phyloP scores from a whole-genome alignment of 2,888 invertebrate genomes.

The Lasius platythorax region DNA sequence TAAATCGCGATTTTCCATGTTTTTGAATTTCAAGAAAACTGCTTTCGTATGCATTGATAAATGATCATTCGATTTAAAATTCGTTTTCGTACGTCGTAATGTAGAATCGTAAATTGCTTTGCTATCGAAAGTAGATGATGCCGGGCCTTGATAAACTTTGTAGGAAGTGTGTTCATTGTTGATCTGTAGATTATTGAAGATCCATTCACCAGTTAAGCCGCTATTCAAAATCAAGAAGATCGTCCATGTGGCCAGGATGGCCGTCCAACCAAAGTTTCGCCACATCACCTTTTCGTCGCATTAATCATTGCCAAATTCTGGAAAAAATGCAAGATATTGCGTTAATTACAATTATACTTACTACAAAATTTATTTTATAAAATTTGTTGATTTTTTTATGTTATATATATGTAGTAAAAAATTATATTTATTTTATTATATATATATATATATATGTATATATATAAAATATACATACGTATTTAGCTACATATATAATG shows the following conservation, averaged over 20 bases:
- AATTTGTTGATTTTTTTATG: neutral
- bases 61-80: constrained; percentile 13
- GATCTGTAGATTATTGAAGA: constrained; percentile 36
- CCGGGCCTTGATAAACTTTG: neutral
- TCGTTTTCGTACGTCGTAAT: neutral
- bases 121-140: neutral
- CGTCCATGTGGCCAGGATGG: constrained; percentile 81
- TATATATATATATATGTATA: neutral
- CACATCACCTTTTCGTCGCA: constrained; percentile 79
- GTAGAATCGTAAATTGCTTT: neutral
- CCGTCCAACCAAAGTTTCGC: constrained; percentile 78
- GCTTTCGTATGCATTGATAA: constrained; percentile 4
- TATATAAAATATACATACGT: neutral
- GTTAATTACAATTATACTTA: neutral
- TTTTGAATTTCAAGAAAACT: constrained; percentile 34
- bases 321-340: constrained; percentile 51
- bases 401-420: neutral
- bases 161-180: constrained; percentile 34
- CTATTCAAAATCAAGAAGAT: constrained; percentile 61
- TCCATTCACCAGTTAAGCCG: constrained; percentile 59
- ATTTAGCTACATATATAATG: neutral
- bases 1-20: constrained; percentile 37
- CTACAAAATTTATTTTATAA: constrained; percentile 8
- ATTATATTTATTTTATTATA: neutral
- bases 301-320: constrained; percentile 78